These are phyloP conservation scores for Pholis gunnellus DNA, from an alignment of 2,113 vertebrate species.

Conservation along the genomic window DNA sequence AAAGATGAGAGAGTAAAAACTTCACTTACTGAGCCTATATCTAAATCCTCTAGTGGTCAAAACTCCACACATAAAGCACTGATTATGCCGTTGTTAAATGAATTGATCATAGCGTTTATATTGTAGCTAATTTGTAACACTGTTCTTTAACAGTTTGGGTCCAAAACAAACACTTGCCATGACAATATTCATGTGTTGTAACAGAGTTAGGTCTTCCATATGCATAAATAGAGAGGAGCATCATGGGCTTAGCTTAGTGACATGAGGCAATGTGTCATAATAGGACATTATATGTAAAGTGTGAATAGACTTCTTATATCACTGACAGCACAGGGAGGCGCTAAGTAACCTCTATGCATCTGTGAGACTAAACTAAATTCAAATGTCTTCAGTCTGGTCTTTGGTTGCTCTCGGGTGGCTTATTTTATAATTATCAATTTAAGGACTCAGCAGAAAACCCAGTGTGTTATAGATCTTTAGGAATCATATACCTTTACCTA, in stretches of 20 bases:
- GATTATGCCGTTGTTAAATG: slow-evolving; percentile 10
- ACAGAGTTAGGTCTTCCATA: slow-evolving; percentile 6
- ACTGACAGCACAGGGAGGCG: slow-evolving; percentile 17
- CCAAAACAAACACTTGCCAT: slow-evolving; percentile 7
- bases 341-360: slow-evolving; percentile 34
- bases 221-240: background rate
- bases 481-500: slow-evolving; percentile 39
- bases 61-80: background rate
- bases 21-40: background rate
- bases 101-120: slow-evolving; percentile 13
- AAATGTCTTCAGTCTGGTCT: slow-evolving; percentile 48
- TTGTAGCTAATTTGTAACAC: slow-evolving; percentile 14
- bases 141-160: background rate
- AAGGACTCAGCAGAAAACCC: slow-evolving; percentile 53
- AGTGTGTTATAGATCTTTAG: slow-evolving; percentile 37
- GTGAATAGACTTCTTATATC: slow-evolving; percentile 29
- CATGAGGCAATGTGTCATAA: slow-evolving; percentile 36
- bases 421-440: slow-evolving; percentile 66
- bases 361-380: slow-evolving; percentile 59
- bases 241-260: background rate
- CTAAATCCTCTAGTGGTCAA: slow-evolving; percentile 4
- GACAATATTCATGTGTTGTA: background rate
- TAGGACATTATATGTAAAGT: slow-evolving; percentile 26
- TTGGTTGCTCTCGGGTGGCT: slow-evolving; percentile 39
- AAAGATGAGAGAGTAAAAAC: background rate